Conservation (phyloP, 2,888 invertebrate species). For the Drosophila multiciliata region DNA sequence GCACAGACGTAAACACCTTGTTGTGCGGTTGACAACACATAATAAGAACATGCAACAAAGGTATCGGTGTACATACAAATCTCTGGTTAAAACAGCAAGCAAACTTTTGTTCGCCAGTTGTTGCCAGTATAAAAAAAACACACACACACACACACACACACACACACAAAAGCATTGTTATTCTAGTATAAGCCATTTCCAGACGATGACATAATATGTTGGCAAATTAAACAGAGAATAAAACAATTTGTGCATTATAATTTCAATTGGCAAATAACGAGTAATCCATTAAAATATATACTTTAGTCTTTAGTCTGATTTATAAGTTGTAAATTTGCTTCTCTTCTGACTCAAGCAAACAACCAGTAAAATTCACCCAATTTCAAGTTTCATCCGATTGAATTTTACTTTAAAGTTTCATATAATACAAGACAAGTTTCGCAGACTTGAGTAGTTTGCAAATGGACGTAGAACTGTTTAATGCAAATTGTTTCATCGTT, state of each 20-base stretch:
- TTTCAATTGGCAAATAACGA: neutral
- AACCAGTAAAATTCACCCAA: neutral
- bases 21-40: constrained; percentile 12
- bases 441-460: neutral
- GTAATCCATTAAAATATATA: neutral
- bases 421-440: neutral
- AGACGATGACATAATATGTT: neutral
- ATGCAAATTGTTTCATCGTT: constrained; percentile 3
- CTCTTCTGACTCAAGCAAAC: neutral
- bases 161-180: neutral
- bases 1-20: constrained; percentile 15
- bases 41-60: neutral
- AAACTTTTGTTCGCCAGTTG: constrained; percentile 7
- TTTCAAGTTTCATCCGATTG: neutral
- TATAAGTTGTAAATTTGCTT: neutral
- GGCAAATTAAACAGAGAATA: constrained; percentile 3
- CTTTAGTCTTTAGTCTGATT: neutral
- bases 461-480: neutral
- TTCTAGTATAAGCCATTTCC: constrained; percentile 1
- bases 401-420: neutral
- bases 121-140: neutral
- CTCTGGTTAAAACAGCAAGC: constrained; percentile 1
- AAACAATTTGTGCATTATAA: neutral
- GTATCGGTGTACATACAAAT: constrained; percentile 2
- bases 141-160: neutral